Base-by-base conservation (phyloP, 1,140 invertebrate genomes). In the Meloidogyne exigua region DNA sequence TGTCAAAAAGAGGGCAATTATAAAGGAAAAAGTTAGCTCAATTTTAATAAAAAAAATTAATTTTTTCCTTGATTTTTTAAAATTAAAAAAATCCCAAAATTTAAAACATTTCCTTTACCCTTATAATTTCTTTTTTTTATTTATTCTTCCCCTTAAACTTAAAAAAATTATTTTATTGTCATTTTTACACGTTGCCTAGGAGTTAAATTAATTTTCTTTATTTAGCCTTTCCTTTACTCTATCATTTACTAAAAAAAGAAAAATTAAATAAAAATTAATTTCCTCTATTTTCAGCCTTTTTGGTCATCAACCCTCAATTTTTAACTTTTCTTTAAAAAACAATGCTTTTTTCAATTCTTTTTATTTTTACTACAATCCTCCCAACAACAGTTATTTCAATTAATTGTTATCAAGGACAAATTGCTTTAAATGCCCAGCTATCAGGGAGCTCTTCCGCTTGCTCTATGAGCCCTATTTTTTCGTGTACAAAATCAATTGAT, bases 361-460 rank as follows among this genome's bases (percentile, higher is more conserved):
- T 15, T 32, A 32, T 15, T 32, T 63, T 36, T 62, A 21, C 28
- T 32, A 4, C 23, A 36, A 21, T 18, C 23, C 23, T 25, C 49
- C 12, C n/a, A n/a, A n/a, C n/a, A n/a, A 21, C 21, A 12, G 10
- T 32, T 66, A 10, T 25, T 25, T 12, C 72, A 21, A 21, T 73
- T n/a, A 62, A 73, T 28, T 73, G 72, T 39, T 73, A 39, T 32
- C 72, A 73, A 32, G 65, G 49, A 18, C 72, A 73, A 28, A 62
- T 32, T 10, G 21, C 72, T 23, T 65, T 73, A 12, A 65, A 28
- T 65, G 12, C 49, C 13, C 21, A 62, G 5, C n/a, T 72, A 23
- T 23, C 26, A 13, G 72, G 72, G 18, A 28, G 44, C 23, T 64
- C 57, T 15, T 28, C 72, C 23, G 11, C 49, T 23, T 25, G 57